Base-by-base conservation (phyloP, 2,888 invertebrate species). In the Andrena fulva region DNA sequence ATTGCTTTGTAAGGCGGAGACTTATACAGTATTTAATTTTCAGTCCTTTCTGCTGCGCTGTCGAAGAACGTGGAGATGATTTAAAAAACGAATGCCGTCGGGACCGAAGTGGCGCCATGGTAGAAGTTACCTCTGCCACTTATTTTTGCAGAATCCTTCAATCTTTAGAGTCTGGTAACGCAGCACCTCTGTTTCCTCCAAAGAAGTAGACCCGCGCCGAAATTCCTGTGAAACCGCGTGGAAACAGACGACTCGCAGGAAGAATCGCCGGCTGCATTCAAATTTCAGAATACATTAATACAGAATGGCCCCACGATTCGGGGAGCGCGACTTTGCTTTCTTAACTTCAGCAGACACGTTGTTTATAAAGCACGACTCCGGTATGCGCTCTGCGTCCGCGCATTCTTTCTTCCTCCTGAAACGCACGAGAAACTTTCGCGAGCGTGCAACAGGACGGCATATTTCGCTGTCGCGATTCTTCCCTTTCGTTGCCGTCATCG, bases 251-350 rank as follows among this genome's bases (percentile, higher is more conserved):
- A 29, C 29, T 29, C 42, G 52, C 7, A 31, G 69, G 52, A 73
- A 52, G n/a, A 50, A 24, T 16, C 31, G 10, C 54, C 8, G 50
- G n/a, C 69, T 48, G 64, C 74, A 54, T 76, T 71, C 59, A 71
- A 77, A 77, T 77, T 59, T 54, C 62, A 12, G 80, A 77, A 72
- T 77, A 67, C 52, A 67, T 80, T 80, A 77, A 80, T 80, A 67
- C 67, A 29, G 67, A 80, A 35, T 16, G 31, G 7, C 27, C 24
- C 29, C 50, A 7, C 12, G 54, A n/a, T 68, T 62, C 54, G n/a
- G 27, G 33, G 33, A 56, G 31, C 48, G 20, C 50, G 16, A 10
- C 8, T 31, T 35, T 52, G 62, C 7, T 54, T 27, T 50, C 52
- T 16, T 10, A 24, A 56, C 27, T 16, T 10, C n/a, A 35, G 20